Percentiles rank a stretch among this genome's conserved stretches.
Evolutionary conservation across 2,888 invertebrate genomes (phyloP).

Genomic region (Calephelis perditalis): DNA sequence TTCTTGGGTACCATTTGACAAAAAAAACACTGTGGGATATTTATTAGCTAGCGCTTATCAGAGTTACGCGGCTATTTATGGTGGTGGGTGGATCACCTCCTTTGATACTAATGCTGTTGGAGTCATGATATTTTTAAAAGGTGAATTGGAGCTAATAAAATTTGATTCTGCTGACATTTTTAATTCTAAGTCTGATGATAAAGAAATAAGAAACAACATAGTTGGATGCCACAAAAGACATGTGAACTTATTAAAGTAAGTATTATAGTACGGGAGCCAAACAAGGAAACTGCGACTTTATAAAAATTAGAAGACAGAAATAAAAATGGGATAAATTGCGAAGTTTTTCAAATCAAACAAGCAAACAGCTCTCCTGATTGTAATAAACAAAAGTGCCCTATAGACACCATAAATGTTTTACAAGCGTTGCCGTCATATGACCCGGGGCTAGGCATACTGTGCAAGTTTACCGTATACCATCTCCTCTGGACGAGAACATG

Average conservation of each 20-base stretch:
- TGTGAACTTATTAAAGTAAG: constrained; percentile 55
- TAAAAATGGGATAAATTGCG: no score
- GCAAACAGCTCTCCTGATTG: no score
- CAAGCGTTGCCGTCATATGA: no score
- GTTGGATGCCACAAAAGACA: constrained; percentile 53
- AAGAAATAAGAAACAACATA: constrained; percentile 36
- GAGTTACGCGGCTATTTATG: constrained; percentile 56
- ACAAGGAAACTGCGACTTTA: no score
- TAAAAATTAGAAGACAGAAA: no score
- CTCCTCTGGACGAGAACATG: no score
- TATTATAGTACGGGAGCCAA: constrained; percentile 18
- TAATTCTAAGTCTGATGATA: constrained; percentile 31
- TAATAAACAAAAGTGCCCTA: no score
- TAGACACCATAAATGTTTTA: no score
- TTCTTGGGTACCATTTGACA: constrained; percentile 65
- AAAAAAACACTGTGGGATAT: constrained; percentile 46
- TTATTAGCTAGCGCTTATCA: constrained; percentile 48
- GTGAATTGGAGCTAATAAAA: constrained; percentile 51
- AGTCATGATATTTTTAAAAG: constrained; percentile 62
- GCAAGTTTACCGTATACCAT: no score
- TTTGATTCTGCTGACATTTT: constrained; percentile 50
- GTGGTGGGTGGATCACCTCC: constrained; percentile 64
- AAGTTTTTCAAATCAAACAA: no score
- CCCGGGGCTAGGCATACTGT: no score
- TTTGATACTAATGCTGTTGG: constrained; percentile 62